Conservation (phyloP, 2,113 vertebrate species). For the Rhipidura dahli region DNA sequence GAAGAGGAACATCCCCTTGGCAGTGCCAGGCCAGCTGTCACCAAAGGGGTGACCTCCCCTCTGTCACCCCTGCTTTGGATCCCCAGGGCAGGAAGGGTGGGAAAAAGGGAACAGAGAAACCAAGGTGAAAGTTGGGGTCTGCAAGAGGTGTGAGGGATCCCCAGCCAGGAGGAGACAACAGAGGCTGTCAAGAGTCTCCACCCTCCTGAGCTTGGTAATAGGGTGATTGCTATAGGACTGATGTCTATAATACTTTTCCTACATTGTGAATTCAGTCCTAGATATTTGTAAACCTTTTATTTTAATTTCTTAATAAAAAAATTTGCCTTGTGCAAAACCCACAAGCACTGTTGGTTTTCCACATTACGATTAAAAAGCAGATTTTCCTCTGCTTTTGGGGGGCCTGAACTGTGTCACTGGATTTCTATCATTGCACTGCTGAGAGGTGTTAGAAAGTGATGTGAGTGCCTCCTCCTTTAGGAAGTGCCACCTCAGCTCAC, state of each 20-base stretch:
- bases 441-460: neutral
- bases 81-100: neutral
- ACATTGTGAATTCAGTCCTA: neutral
- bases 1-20: neutral
- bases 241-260: neutral
- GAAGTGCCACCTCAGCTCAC: neutral
- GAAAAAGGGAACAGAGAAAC: neutral
- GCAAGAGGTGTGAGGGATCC: neutral
- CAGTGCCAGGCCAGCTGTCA: neutral
- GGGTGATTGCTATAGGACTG: neutral
- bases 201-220: neutral
- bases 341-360: neutral
- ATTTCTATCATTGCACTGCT: neutral
- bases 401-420: neutral
- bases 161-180: neutral
- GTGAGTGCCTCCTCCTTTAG: neutral
- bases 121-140: neutral
- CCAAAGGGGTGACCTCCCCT: neutral
- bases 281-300: neutral
- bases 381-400: neutral
- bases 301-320: neutral
- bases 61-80: neutral
- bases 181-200: neutral
- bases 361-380: neutral
- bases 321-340: neutral